A percentile compares a stretch with the other conserved stretches of the same genome.
These are phyloP conservation scores for Drosophila cardini DNA, from an alignment of 1,140 invertebrate genomes.

Conservation along the genomic window DNA sequence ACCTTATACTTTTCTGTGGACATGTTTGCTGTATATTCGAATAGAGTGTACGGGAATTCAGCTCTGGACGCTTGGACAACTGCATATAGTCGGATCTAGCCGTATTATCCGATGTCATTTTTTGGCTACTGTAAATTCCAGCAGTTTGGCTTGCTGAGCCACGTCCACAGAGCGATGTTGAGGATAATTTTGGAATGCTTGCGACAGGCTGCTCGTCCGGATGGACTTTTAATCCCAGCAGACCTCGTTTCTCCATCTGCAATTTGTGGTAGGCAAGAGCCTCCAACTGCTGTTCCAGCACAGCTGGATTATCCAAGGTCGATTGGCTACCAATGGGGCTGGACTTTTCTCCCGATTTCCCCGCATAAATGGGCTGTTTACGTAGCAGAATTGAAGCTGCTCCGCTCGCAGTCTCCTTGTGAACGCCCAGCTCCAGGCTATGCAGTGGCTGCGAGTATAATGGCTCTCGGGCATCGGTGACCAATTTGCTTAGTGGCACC, in stretches of 20 bases:
- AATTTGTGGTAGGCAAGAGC: conserved; percentile 79
- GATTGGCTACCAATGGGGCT: conserved; percentile 39
- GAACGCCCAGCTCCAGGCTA: conserved; percentile 29
- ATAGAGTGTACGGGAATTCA: conserved; percentile 4
- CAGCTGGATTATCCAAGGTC: conserved; percentile 75
- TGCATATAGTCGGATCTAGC: neutral
- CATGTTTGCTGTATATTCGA: conserved; percentile 35
- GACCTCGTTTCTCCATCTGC: conserved; percentile 77
- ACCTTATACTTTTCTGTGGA: conserved; percentile 7
- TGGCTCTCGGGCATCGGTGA: conserved; percentile 84
- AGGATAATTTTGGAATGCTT: conserved; percentile 47
- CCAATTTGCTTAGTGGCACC: conserved; percentile 72
- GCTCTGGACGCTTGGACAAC: conserved; percentile 1
- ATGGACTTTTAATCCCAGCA: conserved; percentile 41
- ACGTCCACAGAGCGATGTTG: conserved; percentile 37
- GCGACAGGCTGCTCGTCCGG: conserved; percentile 4
- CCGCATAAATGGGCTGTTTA: conserved; percentile 33
- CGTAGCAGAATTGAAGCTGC: conserved; percentile 19
- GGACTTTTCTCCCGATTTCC: conserved; percentile 21
- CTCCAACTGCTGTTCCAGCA: conserved; percentile 80
- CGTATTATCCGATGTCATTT: neutral
- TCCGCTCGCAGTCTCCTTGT: conserved; percentile 9
- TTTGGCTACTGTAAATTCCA: conserved; percentile 27
- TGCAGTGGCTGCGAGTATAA: conserved; percentile 84
- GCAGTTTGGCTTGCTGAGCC: conserved; percentile 16